Base-by-base conservation (phyloP, 1,140 invertebrate genomes). In the Scaptodrosophila lebanonensis region DNA sequence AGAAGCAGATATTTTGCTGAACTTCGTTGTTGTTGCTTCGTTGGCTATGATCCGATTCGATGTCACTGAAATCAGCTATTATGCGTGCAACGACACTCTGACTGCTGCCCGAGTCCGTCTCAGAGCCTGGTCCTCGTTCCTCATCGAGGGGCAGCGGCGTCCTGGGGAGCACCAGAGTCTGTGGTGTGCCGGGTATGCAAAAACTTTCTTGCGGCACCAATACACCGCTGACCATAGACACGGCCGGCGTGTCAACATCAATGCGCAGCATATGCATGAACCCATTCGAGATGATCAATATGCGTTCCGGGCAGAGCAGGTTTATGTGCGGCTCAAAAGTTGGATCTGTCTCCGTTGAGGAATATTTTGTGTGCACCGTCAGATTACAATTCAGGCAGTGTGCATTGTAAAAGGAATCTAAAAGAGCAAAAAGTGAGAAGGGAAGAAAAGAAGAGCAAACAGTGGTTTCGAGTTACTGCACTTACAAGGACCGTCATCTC, bases 281-380 rank as follows among this genome's bases (percentile, higher is more conserved):
- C 4, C 86, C 85, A 63, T 87, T 87, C 0, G 84, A 76, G 33
- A 86, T 70, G 12, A 87, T 77, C 4, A 87, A 40, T 33, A 87
- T 79, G n/a, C 75, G 65, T 27, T 85, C 79, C 0, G 85, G 85
- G 25, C 85, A 87, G 3, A 87, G 71, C 3, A 87, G 61, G 60
- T 87, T 86, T 11, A 86, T 71, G 20, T 67, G 58, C 3, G 86
- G 83, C 45, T 84, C 66, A 22, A 87, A 87, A 27, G 57, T 50
- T 11, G 77, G 85, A 58, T 87, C 84, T 3, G 84, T 75, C 65
- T 87, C 86, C 9, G 62, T 75, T 5, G 75, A 75, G 5, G 84
- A 83, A 59, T 87, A 87, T 53, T 87, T 87, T 20, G 84, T 87
- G 45, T 87, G 86, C 44, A 87, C 73, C n/a, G 86, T 87, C 25